These are phyloP conservation scores for Lepidostoma basale DNA, from an alignment of 1,140 invertebrate genomes.

Conservation along the genomic window DNA sequence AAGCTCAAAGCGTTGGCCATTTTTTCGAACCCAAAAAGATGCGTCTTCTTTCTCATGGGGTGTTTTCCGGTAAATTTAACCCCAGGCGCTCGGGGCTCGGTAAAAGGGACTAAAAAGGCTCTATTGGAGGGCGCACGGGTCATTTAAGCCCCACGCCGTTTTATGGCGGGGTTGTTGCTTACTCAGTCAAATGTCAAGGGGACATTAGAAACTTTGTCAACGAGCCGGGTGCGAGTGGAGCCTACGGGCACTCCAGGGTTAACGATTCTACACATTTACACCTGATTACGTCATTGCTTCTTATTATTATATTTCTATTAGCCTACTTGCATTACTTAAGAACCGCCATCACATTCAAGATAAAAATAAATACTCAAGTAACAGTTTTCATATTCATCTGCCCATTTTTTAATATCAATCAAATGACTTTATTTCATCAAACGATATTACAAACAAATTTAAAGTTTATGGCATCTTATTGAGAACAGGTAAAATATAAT, in stretches of 20 bases:
- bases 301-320: too few relatives aligned
- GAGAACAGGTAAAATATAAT: too few relatives aligned
- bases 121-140: slow-evolving; percentile 20
- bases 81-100: neutral
- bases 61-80: slow-evolving; percentile 26
- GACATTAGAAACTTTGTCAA: slow-evolving; percentile 9
- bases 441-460: too few relatives aligned
- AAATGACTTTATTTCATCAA: too few relatives aligned
- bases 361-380: too few relatives aligned
- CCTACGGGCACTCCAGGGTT: neutral
- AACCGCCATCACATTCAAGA: too few relatives aligned
- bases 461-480: too few relatives aligned
- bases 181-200: slow-evolving; percentile 13
- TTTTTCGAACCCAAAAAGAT: neutral
- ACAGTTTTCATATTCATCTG: too few relatives aligned
- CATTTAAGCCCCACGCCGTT: slow-evolving; percentile 15
- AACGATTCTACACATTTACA: slow-evolving; percentile 2
- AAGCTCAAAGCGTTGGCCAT: neutral
- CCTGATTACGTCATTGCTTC: slow-evolving; percentile 16
- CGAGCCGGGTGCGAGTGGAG: neutral
- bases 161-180: slow-evolving; percentile 15
- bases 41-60: neutral
- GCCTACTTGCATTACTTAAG: too few relatives aligned
- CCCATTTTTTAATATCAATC: too few relatives aligned
- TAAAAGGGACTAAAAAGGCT: slow-evolving; percentile 21